These are phyloP conservation scores for Meteorus cinctellus DNA, from an alignment of 2,888 invertebrate species.

Conservation along the genomic window DNA sequence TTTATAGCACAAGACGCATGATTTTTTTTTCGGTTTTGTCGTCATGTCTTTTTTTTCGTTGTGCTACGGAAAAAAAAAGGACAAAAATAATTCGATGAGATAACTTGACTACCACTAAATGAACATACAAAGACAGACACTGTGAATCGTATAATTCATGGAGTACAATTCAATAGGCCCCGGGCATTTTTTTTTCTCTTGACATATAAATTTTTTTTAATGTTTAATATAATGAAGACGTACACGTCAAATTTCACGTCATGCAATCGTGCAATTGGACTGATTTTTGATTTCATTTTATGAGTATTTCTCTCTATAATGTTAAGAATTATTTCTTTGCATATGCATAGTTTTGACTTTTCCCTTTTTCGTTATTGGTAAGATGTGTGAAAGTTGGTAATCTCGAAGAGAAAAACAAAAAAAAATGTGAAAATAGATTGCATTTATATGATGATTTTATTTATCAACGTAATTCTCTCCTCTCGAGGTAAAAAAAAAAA, in stretches of 20 bases:
- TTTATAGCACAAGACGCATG: conserved; percentile 26
- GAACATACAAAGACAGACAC: background rate
- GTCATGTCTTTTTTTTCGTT: conserved; percentile 13
- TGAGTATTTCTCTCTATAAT: conserved; percentile 1
- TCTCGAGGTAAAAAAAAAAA: conserved; percentile 34
- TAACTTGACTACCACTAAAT: background rate
- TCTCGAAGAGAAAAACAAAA: background rate
- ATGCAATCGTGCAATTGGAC: conserved; percentile 25
- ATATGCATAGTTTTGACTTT: background rate
- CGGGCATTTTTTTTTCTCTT: conserved; percentile 36
- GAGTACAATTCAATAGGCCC: background rate
- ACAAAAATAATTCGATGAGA: background rate
- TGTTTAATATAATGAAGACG: conserved; percentile 34
- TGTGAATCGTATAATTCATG: background rate
- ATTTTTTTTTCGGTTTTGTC: background rate
- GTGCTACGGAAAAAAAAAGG: background rate
- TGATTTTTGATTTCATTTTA: background rate
- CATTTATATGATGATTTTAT: conserved; percentile 61
- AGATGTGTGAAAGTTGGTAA: background rate
- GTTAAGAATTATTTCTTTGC: conserved; percentile 1
- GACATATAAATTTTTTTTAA: conserved; percentile 30
- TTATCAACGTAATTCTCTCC: conserved; percentile 47
- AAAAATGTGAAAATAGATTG: conserved; percentile 46
- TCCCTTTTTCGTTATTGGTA: background rate
- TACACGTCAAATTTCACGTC: conserved; percentile 31